Percentiles rank a stretch among this genome's conserved stretches.
These are phyloP conservation scores for Platalea minor DNA, from an alignment of 2,797 vertebrate species.

Conservation along the genomic window DNA sequence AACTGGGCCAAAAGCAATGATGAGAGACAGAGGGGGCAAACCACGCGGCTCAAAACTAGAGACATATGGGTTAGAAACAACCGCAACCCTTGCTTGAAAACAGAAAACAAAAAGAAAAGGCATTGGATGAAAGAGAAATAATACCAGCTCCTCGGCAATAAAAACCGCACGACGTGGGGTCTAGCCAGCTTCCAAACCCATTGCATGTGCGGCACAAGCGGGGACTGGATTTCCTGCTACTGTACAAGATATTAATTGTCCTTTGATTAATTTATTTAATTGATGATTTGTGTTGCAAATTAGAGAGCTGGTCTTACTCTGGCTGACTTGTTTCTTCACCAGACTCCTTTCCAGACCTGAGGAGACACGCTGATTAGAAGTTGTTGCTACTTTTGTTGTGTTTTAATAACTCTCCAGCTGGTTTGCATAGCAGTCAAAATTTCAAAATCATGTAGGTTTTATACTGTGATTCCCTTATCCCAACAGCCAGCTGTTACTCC, in stretches of 20 bases:
- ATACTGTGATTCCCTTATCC: accelerated
- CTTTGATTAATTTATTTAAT: not conserved
- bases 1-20: conserved; percentile 75
- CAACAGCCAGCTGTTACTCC: not conserved
- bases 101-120: conserved; percentile 67
- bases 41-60: conserved; percentile 46
- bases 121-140: conserved; percentile 48
- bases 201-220: not conserved
- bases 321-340: not conserved
- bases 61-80: conserved; percentile 59
- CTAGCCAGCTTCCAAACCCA: conserved; percentile 13
- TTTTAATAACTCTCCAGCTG: not conserved
- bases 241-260: not conserved
- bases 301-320: not conserved
- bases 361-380: accelerated
- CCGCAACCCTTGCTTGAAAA: conserved; percentile 52
- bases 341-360: not conserved
- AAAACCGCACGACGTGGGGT: conserved; percentile 3
- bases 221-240: conserved; percentile 24
- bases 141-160: conserved; percentile 1
- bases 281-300: not conserved
- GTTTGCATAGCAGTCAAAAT: not conserved
- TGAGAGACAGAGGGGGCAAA: conserved; percentile 76
- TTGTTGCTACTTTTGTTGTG: not conserved
- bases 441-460: not conserved